Base-by-base conservation (phyloP, 2,888 invertebrate genomes). In the Drosophila demipolita region DNA sequence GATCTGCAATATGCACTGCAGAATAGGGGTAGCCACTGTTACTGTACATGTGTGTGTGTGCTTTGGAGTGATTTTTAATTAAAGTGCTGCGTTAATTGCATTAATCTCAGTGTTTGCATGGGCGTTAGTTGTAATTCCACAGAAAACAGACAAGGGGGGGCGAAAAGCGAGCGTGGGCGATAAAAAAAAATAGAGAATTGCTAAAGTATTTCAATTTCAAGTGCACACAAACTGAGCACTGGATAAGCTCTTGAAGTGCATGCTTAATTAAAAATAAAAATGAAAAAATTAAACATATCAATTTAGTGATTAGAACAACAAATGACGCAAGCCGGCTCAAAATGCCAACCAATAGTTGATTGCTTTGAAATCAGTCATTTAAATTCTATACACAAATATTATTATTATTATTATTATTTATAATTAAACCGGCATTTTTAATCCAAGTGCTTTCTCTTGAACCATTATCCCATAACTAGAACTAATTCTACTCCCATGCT, bases 21-120 rank as follows among this genome's bases (percentile, higher is more conserved):
- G 9, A 17, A 38, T 33, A n/a, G 20, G 45, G 48, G 17, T 49
- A 12, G 4, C 8, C 5, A 32, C n/a, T 29, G 45, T 42, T 3
- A 3, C 15, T 8, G 48, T 23, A 23, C 45, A 45, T 29, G 9
- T 32, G 45, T 1, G 45, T 12, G 45, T 42, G 66, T 3, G 63
- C 64, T 75, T 73, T 69, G 69, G 74, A 81, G 64, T 72, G 79
- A 73, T 90, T 88, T 81, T 87, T 90, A 87, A 90, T 87, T 90
- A 90, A 87, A 87, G 77, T 75, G 73, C 70, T 69, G 76, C 82
- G 89, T 87, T 87, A 89, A 90, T 90, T 88, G 80, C 88, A 88
- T 85, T 85, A 85, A 90, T 90, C 83, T 70, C 75, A 75, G 50
- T 74, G 67, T 77, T 82, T 89, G 67, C 66, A 57, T 40, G 69